phyloP scores from a whole-genome alignment of 2,888 invertebrate species.

The Melanargia galathea region DNA sequence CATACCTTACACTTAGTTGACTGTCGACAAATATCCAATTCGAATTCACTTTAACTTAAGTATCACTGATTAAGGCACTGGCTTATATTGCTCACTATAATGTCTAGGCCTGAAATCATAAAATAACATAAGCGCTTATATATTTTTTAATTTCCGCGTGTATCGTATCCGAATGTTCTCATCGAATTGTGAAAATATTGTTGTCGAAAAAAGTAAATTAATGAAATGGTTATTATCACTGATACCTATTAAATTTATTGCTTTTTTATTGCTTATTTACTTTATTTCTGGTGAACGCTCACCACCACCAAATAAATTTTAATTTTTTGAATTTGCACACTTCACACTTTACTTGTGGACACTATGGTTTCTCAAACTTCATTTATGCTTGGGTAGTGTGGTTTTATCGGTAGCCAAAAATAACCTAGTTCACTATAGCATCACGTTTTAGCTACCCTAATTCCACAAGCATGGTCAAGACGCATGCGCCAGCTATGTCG shows the following conservation, averaged over 20 bases:
- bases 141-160: too few species aligned
- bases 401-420: conserved; percentile 34
- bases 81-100: neutral
- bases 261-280: too few species aligned
- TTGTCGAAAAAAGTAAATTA: too few species aligned
- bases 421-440: conserved; percentile 31
- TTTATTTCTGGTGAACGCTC: too few species aligned
- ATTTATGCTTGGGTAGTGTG: conserved; percentile 30
- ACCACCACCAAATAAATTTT: too few species aligned
- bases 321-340: neutral
- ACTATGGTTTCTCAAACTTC: too few species aligned
- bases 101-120: neutral
- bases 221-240: too few species aligned
- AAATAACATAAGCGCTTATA: neutral
- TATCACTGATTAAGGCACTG: conserved; percentile 11
- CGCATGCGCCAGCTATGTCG: conserved; percentile 47
- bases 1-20: conserved; percentile 1
- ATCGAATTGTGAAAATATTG: too few species aligned
- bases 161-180: too few species aligned
- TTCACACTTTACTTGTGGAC: neutral
- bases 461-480: conserved; percentile 28
- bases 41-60: neutral
- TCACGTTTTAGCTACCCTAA: conserved; percentile 33
- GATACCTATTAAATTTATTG: too few species aligned
- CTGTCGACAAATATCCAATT: neutral